These are phyloP conservation scores for Pseudois nayaur DNA, from an alignment of 2,113 vertebrate genomes.

Conservation along the genomic window DNA sequence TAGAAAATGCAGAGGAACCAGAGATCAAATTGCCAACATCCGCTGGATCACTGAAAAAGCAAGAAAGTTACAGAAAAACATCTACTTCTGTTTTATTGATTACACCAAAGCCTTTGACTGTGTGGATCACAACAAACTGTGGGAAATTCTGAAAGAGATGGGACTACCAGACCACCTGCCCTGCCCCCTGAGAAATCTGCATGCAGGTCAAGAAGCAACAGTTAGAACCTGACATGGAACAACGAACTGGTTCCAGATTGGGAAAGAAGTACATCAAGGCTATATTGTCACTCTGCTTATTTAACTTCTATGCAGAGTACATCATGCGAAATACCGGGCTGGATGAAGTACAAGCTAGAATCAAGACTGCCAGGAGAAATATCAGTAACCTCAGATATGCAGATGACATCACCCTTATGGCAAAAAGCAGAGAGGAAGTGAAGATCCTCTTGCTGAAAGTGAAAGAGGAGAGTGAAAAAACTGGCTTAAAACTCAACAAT, in stretches of 20 bases:
- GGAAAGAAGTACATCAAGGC: background rate
- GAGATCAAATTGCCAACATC: background rate
- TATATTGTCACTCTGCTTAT: background rate
- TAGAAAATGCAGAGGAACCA: background rate
- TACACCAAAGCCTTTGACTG: background rate
- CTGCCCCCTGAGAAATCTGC: background rate
- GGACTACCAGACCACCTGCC: background rate
- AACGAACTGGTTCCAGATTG: background rate
- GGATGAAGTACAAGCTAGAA: background rate
- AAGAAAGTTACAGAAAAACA: background rate
- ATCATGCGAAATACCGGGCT: background rate
- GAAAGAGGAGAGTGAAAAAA: background rate
- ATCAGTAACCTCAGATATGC: background rate
- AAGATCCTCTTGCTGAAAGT: background rate
- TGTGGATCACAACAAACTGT: background rate
- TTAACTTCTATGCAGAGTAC: background rate
- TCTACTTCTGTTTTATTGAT: background rate
- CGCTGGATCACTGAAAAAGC: accelerated
- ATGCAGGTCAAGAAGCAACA: background rate
- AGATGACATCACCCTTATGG: background rate
- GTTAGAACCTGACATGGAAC: background rate
- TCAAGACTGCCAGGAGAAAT: background rate
- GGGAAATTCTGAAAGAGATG: background rate
- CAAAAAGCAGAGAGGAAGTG: background rate
- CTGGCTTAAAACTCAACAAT: background rate